phyloP scores from a whole-genome alignment of 92 coral and sea anemone genomes.

The Anthopleura xanthogrammica region DNA sequence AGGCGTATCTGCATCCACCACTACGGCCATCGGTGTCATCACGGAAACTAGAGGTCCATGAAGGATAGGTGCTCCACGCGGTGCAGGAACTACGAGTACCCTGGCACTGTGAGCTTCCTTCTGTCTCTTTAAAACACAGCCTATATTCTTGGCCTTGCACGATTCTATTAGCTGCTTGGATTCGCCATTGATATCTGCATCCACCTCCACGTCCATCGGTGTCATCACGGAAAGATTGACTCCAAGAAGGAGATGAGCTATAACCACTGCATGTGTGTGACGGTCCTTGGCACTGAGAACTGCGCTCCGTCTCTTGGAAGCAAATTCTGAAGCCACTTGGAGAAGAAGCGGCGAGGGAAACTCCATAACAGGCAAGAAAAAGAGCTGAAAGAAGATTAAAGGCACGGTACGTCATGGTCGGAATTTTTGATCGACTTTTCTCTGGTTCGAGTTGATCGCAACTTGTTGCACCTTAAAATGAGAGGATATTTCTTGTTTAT shows the following conservation, averaged over 20 bases:
- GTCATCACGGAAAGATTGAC: constrained; percentile 60
- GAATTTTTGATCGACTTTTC: too few relatives aligned
- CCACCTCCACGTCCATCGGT: constrained; percentile 66
- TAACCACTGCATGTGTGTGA: constrained; percentile 49
- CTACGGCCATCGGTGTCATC: constrained; percentile 62
- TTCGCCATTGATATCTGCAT: constrained; percentile 54
- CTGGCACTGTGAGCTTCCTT: constrained; percentile 49
- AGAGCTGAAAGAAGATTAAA: background rate
- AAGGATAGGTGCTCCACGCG: constrained; percentile 36
- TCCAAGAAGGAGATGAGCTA: constrained; percentile 41
- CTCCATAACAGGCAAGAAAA: background rate
- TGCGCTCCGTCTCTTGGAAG: constrained; percentile 47
- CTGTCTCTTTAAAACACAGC: constrained; percentile 47
- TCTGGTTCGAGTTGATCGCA: too few relatives aligned
- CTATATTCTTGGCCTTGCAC: constrained; percentile 16
- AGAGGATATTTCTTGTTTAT: too few relatives aligned
- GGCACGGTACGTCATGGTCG: background rate
- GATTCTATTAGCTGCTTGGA: constrained; percentile 13
- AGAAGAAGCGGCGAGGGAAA: background rate
- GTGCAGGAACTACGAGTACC: constrained; percentile 50
- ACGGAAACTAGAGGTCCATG: constrained; percentile 28
- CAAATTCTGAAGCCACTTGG: constrained; percentile 40
- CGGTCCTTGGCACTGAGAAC: constrained; percentile 53
- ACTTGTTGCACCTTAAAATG: too few relatives aligned
- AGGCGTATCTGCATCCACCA: constrained; percentile 61